A percentile compares a stretch with the other conserved stretches of the same genome.
Evolutionary conservation across 2,797 vertebrate species (phyloP).

Genomic region (Orientallactaga sibirica): DNA sequence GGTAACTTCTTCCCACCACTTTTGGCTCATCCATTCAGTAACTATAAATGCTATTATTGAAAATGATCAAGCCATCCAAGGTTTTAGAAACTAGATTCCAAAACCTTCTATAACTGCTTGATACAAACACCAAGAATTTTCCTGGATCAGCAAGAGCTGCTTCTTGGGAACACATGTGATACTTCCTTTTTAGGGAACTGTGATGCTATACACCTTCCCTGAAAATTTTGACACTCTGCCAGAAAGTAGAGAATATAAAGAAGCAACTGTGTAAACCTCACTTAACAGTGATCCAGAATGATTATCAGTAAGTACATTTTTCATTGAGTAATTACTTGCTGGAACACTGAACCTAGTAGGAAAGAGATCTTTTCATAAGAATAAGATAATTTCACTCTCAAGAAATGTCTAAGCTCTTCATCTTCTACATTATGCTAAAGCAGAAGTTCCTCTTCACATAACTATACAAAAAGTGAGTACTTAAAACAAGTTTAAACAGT

Average conservation of each 20-base stretch:
- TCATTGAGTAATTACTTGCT: constrained; percentile 63
- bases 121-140: constrained; percentile 59
- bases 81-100: constrained; percentile 69
- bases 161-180: constrained; percentile 18
- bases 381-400: constrained; percentile 41
- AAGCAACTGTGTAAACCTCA: constrained; percentile 38
- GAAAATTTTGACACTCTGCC: constrained; percentile 45
- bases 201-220: not conserved
- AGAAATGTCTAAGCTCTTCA: not conserved
- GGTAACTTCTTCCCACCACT: constrained; percentile 32
- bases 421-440: not conserved
- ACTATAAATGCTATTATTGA: constrained; percentile 60
- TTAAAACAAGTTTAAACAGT: constrained; percentile 39
- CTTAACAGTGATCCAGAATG: constrained; percentile 56
- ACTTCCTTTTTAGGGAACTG: constrained; percentile 49
- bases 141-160: constrained; percentile 55
- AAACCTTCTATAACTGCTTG: constrained; percentile 64
- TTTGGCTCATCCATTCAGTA: constrained; percentile 50
- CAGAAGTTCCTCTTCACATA: constrained; percentile 25
- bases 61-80: constrained; percentile 71
- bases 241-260: constrained; percentile 58
- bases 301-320: constrained; percentile 46
- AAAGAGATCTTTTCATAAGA: constrained; percentile 35
- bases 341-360: constrained; percentile 29
- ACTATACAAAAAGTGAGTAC: constrained; percentile 46